phyloP scores from a whole-genome alignment of 2,888 invertebrate species.

The Hyposoter dolosus region DNA sequence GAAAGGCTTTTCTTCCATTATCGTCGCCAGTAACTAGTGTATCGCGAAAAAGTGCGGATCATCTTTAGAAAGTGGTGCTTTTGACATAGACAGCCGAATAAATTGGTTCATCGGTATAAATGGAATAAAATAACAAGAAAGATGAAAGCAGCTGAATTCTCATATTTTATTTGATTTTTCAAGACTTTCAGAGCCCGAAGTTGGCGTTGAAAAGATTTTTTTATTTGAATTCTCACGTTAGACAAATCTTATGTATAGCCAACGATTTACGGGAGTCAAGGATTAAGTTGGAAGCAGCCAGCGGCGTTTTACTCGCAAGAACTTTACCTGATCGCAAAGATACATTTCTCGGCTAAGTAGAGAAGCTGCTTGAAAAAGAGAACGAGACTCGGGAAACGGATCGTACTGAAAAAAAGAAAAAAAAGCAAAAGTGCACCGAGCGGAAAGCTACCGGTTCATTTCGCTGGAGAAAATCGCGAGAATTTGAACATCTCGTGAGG shows the following conservation, averaged over 20 bases:
- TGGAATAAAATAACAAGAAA: not conserved
- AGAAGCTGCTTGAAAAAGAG: slow-evolving; percentile 24
- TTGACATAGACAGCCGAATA: not conserved
- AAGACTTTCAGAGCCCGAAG: not conserved
- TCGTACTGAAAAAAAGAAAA: slow-evolving; percentile 28
- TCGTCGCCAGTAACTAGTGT: slow-evolving; percentile 32
- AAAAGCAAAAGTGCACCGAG: not conserved
- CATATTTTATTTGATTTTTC: not conserved
- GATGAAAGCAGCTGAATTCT: not conserved
- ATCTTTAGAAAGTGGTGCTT: slow-evolving; percentile 10
- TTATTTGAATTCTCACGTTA: not conserved
- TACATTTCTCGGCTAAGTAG: slow-evolving; percentile 50
- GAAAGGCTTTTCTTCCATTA: slow-evolving; percentile 49
- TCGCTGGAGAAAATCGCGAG: slow-evolving; percentile 44
- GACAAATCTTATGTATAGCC: not conserved
- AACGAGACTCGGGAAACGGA: not conserved
- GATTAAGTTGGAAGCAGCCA: slow-evolving; percentile 13
- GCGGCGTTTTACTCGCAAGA: slow-evolving; percentile 20
- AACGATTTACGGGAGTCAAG: slow-evolving; percentile 33
- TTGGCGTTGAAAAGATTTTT: not conserved
- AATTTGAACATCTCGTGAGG: slow-evolving; percentile 63
- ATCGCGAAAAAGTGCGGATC: slow-evolving; percentile 3
- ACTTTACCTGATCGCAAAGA: slow-evolving; percentile 61
- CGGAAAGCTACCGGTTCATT: slow-evolving; percentile 9
- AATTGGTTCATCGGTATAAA: slow-evolving; percentile 10